Evolutionary conservation across 2,797 vertebrate genomes (phyloP), one percentile per base, ranked within the genome.

Genomic region (Phoeniculus purpureus): DNA sequence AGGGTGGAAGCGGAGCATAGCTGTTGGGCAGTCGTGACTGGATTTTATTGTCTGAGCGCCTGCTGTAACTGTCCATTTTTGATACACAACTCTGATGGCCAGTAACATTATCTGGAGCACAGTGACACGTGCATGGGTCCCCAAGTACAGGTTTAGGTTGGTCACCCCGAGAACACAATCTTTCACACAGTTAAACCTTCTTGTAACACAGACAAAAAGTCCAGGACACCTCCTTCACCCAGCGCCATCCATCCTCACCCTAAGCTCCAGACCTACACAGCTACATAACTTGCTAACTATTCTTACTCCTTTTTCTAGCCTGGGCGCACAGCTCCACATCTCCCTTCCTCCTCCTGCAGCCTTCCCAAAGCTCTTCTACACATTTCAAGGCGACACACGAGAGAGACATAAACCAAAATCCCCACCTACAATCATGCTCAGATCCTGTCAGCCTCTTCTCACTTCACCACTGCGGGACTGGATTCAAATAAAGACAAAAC

Each of bases 1-100:
- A n/a, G 82, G 70, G 67, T 8, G 7, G 85, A 54, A 87, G 87
- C 59, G 61, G 58, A 81, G 75, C 10, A 50, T 19, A 87, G 47
- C 58, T 66, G 32, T 68, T 81, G 59, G 59, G 66, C 45, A 84
- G 78, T 62, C 85, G 64, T 55, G 91, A 95, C 58, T 77, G 65
- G 34, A 85, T 85, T 91, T 89, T 90, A 74, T 89, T 87, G 89
- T 60, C 21, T 82, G 71, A 85, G 67, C 70, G 70, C 6, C 66
- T 94, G 31, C 83, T 75, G 11, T 73, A 80, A 87, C 84, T 89
- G 94, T 78, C 32, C 27, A 54, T 87, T 81, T 43, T 84, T 81
- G 64, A 70, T 87, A 84, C 32, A 16, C 25, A 80, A 71, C 15
- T 91, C 32, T 81, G 64, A 81, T 67, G 79, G 77, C 10, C 31